phyloP scores from a whole-genome alignment of 1,140 invertebrate species.

The Macrocentrus cingulum region DNA sequence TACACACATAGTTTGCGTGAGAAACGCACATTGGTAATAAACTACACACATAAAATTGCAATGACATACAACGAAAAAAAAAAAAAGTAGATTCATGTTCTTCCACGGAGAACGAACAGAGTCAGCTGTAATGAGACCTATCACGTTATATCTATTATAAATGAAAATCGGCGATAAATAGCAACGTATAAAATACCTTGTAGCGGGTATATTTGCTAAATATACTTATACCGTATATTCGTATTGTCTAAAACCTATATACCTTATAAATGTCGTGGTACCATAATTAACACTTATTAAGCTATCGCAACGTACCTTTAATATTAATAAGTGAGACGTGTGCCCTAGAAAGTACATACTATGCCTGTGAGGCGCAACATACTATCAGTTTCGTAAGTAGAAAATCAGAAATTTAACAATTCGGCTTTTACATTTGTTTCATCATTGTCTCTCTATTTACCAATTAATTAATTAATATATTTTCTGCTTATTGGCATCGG shows the following conservation, averaged over 20 bases:
- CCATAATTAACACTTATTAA: conserved; percentile 47
- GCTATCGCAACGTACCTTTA: conserved; percentile 45
- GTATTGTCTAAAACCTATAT: conserved; percentile 31
- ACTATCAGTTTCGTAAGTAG: conserved; percentile 60
- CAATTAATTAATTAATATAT: no score
- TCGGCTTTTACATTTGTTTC: conserved; percentile 33
- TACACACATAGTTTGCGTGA: no score
- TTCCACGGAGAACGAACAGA: conserved; percentile 49
- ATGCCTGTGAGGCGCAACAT: conserved; percentile 54
- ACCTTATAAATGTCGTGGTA: conserved; percentile 51
- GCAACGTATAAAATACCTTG: conserved; percentile 42
- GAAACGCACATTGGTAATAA: no score
- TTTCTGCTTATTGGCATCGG: conserved; percentile 37
- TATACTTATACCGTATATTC: conserved; percentile 47
- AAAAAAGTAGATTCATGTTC: conserved; percentile 24
- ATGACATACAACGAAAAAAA: background rate
- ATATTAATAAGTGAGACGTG: conserved; percentile 58
- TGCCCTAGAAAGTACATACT: conserved; percentile 58
- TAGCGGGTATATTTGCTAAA: conserved; percentile 54
- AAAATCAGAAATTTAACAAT: conserved; percentile 48
- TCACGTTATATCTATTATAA: conserved; percentile 51
- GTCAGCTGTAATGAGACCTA: conserved; percentile 48
- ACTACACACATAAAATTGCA: background rate
- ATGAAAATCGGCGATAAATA: conserved; percentile 44
- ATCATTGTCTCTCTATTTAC: conserved; percentile 20